These are phyloP conservation scores for Sparus aurata DNA, from an alignment of 2,797 vertebrate species.

Conservation along the genomic window DNA sequence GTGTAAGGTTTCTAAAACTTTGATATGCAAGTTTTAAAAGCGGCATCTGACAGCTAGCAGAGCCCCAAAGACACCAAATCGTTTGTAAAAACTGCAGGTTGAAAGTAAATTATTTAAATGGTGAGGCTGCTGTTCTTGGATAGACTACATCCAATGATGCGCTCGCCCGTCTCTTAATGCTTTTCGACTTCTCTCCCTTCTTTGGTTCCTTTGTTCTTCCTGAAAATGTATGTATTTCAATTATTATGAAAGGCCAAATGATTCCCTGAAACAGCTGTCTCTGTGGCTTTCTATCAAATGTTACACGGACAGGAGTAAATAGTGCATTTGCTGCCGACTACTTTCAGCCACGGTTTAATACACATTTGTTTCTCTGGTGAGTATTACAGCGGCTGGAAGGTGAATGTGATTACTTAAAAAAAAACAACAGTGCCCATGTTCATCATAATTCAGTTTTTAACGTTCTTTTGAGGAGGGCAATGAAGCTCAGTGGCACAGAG, in stretches of 20 bases:
- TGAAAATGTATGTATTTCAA: not conserved
- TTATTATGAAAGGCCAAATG: not conserved
- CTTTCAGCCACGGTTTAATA: not conserved
- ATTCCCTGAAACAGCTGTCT: not conserved
- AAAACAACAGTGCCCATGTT: not conserved
- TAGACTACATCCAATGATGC: not conserved
- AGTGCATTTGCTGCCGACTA: not conserved
- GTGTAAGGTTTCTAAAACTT: slow-evolving; percentile 5
- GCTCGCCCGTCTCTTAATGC: not conserved
- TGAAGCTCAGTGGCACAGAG: not conserved
- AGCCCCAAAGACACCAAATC: not conserved
- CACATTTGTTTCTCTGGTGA: not conserved
- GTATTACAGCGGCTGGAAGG: not conserved
- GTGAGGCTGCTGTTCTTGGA: not conserved
- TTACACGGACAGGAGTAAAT: not conserved
- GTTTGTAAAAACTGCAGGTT: not conserved
- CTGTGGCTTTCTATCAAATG: not conserved
- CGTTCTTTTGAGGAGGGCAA: not conserved
- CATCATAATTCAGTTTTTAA: not conserved
- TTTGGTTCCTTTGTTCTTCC: not conserved
- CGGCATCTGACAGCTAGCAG: not conserved
- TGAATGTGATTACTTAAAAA: not conserved
- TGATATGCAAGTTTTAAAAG: slow-evolving; percentile 7
- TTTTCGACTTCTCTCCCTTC: not conserved
- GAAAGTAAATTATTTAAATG: not conserved